Conservation (phyloP, 2,797 vertebrate genomes). For the Phalanger gymnotis region DNA sequence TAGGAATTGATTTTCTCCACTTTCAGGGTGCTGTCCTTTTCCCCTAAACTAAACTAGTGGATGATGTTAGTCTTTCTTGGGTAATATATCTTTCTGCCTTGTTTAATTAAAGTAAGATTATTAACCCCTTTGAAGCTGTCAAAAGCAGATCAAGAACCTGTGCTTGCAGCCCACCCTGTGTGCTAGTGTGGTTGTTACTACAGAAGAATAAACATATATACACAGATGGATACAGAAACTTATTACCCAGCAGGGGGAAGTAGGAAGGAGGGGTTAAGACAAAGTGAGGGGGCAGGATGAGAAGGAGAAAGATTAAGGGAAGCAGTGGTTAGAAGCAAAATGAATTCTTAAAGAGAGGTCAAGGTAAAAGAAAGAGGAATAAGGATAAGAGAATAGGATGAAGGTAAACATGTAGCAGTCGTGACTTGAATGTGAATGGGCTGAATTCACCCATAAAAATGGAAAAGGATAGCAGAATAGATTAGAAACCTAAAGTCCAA, state of each 20-base stretch:
- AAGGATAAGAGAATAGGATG: not conserved
- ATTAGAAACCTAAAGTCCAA: not conserved
- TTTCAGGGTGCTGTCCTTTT: no score
- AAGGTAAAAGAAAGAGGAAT: not conserved
- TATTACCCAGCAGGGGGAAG: not conserved
- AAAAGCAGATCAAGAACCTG: no score
- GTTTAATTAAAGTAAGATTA: no score
- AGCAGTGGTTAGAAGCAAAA: not conserved
- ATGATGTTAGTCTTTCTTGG: no score
- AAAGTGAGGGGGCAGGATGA: not conserved
- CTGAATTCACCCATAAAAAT: not conserved
- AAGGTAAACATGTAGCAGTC: not conserved
- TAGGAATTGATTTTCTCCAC: no score
- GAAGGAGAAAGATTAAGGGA: not conserved
- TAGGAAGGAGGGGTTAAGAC: not conserved
- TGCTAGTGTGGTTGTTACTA: no score
- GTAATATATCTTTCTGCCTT: no score
- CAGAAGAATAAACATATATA: no score
- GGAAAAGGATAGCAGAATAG: not conserved
- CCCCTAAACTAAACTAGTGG: no score
- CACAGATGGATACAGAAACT: no score
- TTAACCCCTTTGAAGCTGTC: no score
- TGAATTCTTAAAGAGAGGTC: not conserved
- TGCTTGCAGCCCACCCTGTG: no score
- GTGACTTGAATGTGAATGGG: not conserved